These are phyloP conservation scores for Nudaria mundana DNA, from an alignment of 2,888 invertebrate genomes.

Conservation along the genomic window DNA sequence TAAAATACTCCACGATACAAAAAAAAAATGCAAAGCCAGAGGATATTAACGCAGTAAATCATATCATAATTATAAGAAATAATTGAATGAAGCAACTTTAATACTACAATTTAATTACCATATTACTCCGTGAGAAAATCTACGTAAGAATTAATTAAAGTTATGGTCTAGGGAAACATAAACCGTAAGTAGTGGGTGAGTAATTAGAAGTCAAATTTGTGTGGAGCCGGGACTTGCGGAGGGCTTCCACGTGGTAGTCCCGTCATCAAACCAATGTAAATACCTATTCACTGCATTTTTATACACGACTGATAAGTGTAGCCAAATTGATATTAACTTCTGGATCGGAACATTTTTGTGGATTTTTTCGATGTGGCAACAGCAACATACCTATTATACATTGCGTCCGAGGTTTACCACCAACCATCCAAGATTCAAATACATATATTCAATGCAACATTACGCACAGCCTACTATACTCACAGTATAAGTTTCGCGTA, in stretches of 20 bases:
- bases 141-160: conserved; percentile 70
- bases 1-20: too few relatives aligned
- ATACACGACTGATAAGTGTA: conserved; percentile 16
- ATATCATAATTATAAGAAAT: conserved; percentile 20
- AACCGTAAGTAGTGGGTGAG: conserved; percentile 61
- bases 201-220: conserved; percentile 72
- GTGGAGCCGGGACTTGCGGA: conserved; percentile 47
- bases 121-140: conserved; percentile 69
- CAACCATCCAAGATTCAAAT: too few relatives aligned
- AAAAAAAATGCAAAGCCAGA: background rate
- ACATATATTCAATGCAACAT: too few relatives aligned
- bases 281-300: conserved; percentile 2
- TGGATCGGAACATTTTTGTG: conserved; percentile 10
- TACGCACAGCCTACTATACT: too few relatives aligned
- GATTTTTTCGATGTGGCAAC: too few relatives aligned
- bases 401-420: too few relatives aligned
- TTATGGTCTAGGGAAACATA: conserved; percentile 74
- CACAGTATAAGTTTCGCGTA: too few relatives aligned
- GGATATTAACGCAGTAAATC: conserved; percentile 14
- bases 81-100: conserved; percentile 34
- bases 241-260: conserved; percentile 48
- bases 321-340: conserved; percentile 10
- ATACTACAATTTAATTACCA: conserved; percentile 46
- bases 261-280: conserved; percentile 24
- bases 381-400: too few relatives aligned